Conservation (phyloP, 1,140 invertebrate species). For the Scaptodrosophila lebanonensis region DNA sequence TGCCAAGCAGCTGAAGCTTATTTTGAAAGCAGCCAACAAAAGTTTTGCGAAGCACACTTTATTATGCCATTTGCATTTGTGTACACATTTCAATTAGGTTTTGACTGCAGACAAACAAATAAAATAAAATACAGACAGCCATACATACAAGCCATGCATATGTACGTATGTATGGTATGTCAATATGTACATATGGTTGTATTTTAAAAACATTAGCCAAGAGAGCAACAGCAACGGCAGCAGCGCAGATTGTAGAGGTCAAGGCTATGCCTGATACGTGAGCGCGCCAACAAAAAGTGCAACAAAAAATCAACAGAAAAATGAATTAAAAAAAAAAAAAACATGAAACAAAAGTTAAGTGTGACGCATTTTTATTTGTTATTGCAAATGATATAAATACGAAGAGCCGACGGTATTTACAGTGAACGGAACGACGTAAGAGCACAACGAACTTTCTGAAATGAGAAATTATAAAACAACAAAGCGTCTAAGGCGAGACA, state of each 20-base stretch:
- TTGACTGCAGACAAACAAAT: conserved; percentile 4
- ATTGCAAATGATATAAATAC: conserved; percentile 66
- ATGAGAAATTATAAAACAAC: conserved; percentile 68
- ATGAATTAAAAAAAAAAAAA: too few species aligned
- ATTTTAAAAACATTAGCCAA: background rate
- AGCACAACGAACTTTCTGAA: conserved; percentile 68
- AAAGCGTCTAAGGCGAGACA: background rate
- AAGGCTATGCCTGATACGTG: conserved; percentile 27
- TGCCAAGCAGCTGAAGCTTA: conserved; percentile 2
- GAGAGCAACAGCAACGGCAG: conserved; percentile 11
- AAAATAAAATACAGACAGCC: too few species aligned
- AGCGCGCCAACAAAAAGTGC: conserved; percentile 52
- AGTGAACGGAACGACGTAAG: conserved; percentile 44
- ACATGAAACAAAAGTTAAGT: conserved; percentile 43
- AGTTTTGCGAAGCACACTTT: too few species aligned
- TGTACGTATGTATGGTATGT: too few species aligned
- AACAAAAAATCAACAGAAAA: conserved; percentile 7
- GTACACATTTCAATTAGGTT: conserved; percentile 7
- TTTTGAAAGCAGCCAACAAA: background rate
- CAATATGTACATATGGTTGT: too few species aligned
- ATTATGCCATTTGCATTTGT: conserved; percentile 17
- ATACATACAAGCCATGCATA: too few species aligned
- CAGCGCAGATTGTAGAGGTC: conserved; percentile 41
- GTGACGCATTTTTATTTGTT: conserved; percentile 70
- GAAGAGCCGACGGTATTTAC: conserved; percentile 12